Base-by-base conservation (phyloP, 1,140 invertebrate genomes). In the Dreissena polymorpha region DNA sequence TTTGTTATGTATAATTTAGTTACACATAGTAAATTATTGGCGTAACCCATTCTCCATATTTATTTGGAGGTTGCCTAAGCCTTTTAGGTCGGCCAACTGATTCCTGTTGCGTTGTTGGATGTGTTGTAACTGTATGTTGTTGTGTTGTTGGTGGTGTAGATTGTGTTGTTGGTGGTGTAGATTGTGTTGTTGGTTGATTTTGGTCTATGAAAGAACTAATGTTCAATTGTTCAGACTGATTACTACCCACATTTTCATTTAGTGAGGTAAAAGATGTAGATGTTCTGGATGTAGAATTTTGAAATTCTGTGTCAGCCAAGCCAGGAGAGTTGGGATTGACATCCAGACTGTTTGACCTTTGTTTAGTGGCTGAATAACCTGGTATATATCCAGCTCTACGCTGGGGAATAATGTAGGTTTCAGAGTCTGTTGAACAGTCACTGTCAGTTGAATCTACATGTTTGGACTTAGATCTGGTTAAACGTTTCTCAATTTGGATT, bases 31-130 rank as follows among this genome's bases (percentile, higher is more conserved):
- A 39, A 39, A 39, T 8, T 39, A 68, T 25, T 68, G 65, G 65
- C 29, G 65, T 68, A 12, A 68, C 65, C 67, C 67, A 29, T 69
- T 69, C 23, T 69, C 25, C 23, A 69, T 29, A 69, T 25, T n/a
- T 68, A 21, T 27, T 25, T 25, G 65, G 65, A 27, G 65, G 23
- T 68, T 29, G 23, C 65, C 67, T 10, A 13, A 10, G 6, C n/a
- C 23, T 69, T 21, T 29, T 12, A 10, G 67, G 27, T 69, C 67
- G 23, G 23, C 16, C 10, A 69, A 69, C 21, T 21, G 67, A 39
- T 16, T 23, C 23, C 23, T n/a, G 65, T 23, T 25, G 65, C 21
- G 23, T 23, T 27, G 2, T 14, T 16, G 39, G 67, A 12, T 12
- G 67, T 16, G 29, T 21, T 27, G 29, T 69, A 29, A 18, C 12